Base-by-base conservation (phyloP, 2,888 invertebrate genomes). In the Standfussiana lucernea region DNA sequence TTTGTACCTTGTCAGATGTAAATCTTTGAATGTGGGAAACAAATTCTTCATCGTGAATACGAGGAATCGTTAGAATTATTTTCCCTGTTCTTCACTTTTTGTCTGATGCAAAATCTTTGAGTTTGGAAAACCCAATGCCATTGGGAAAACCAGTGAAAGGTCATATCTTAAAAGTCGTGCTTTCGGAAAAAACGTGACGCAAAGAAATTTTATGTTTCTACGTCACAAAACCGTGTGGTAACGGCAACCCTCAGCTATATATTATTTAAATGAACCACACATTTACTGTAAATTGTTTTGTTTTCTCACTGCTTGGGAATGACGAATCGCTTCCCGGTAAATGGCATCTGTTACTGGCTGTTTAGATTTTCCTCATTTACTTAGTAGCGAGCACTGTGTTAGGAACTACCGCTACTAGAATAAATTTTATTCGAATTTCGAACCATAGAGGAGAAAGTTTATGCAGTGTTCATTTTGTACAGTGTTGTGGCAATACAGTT, bases 261-360 rank as follows among this genome's bases (percentile, higher is more conserved):
- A 62, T 40, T 81, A 67, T 82, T 67, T 21, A 59, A 67, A 75
- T 68, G 7, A n/a, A 65, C 68, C 56, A 45, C 61, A 42, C 2
- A 47, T 76, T 76, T 82, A 50, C 40, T 56, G 35, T 50, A 50
- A 68, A 37, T 37, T 67, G 61, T 72, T 64, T 53, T 53, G 67
- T 80, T 76, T 80, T 76, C 66, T 70, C 65, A 40, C 61, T 73
- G 47, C 56, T 66, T 32, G 35, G 47, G 7, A 2, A 61, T 85
- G 84, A 82, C 82, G 80, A 69, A 85, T 61, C 68, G 13, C 47
- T 88, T 88, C 86, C 75, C 72, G 75, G 80, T 86, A 88, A 86
- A 75, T 42, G 15, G 1, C 7, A 42, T 42, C n/a, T 50, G 42
- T 50, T 79, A 53, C 65, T 15, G 40, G 0, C 53, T 72, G 42